Evolutionary conservation across 2,113 vertebrate species (phyloP), one percentile per base, ranked within the genome.

Genomic region (Xerus inauris): DNA sequence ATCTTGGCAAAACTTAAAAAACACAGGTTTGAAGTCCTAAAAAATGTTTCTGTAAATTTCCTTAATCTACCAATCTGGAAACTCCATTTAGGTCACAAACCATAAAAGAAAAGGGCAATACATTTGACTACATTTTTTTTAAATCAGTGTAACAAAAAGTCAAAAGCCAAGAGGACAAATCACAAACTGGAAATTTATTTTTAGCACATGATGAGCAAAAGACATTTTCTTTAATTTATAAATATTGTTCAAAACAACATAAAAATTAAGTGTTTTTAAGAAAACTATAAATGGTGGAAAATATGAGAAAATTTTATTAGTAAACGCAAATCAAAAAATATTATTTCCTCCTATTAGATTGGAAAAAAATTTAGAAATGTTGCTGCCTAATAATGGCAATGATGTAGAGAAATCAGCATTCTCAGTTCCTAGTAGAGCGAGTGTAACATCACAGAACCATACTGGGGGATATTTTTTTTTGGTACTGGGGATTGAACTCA

Each of bases 261-360:
- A 83, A 89, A 96, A 95, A 85, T 81, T 57, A 95, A 71, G n/a
- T n/a, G 7, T 47, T 24, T n/a, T 79, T 90, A 97, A 94, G 69
- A 95, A 95, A 89, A 91, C 73, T 59, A 49, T 19, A 20, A 89
- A 86, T 54, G 19, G 14, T 28, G 17, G 92, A 79, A 30, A 95
- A 87, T 93, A 92, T 90, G 40, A 94, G 92, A 73, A 71, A 57
- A 79, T 13, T 8, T 71, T 67, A 12, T 71, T 87, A 89, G 75
- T 32, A 71, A 95, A 49, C 71, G 45, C 3, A 85, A 90, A 64
- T 73, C 35, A 72, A 82, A 67, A 84, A 51, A 26, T 73, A 80
- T 45, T 16, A 79, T 64, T 92, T 45, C 9, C 2, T 13, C 47
- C 32, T 20, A 67, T 93, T 87, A 38, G 24, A 71, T 22, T 80